Percentiles rank a stretch among this genome's conserved stretches.
phyloP scores from a whole-genome alignment of 1,140 invertebrate genomes.

The Latrodectus geometricus region DNA sequence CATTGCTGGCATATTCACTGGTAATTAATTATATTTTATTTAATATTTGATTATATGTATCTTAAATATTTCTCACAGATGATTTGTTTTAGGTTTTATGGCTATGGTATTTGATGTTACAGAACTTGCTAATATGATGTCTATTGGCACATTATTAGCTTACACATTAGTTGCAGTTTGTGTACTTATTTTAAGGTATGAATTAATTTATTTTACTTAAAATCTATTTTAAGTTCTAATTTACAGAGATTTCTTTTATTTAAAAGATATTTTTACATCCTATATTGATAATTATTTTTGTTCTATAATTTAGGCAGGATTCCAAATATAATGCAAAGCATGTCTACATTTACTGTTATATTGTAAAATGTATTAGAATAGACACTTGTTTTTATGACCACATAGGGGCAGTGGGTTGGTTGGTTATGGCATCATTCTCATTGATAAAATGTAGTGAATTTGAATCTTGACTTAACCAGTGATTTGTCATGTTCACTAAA shows the following conservation, averaged over 20 bases:
- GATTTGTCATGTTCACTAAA: too few relatives aligned
- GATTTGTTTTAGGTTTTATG: constrained; percentile 76
- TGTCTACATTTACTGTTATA: too few relatives aligned
- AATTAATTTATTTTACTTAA: not conserved
- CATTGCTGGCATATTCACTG: constrained; percentile 79
- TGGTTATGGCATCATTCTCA: too few relatives aligned
- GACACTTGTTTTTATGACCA: too few relatives aligned
- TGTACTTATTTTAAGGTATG: constrained; percentile 80
- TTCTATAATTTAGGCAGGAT: too few relatives aligned
- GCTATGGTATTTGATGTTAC: constrained; percentile 87
- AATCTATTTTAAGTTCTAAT: not conserved
- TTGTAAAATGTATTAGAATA: too few relatives aligned
- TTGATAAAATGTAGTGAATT: too few relatives aligned
- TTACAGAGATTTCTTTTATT: not conserved
- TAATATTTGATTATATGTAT: not conserved
- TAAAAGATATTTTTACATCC: not conserved
- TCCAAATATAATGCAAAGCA: too few relatives aligned
- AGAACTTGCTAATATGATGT: constrained; percentile 94
- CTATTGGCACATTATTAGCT: constrained; percentile 92
- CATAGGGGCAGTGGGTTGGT: too few relatives aligned
- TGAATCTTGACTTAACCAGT: too few relatives aligned
- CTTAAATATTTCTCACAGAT: constrained; percentile 71
- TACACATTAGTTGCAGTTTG: constrained; percentile 92
- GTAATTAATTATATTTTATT: constrained; percentile 20
- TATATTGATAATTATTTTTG: not conserved